These are phyloP conservation scores for Anseranas semipalmata DNA, from an alignment of 2,113 vertebrate genomes.

Conservation along the genomic window DNA sequence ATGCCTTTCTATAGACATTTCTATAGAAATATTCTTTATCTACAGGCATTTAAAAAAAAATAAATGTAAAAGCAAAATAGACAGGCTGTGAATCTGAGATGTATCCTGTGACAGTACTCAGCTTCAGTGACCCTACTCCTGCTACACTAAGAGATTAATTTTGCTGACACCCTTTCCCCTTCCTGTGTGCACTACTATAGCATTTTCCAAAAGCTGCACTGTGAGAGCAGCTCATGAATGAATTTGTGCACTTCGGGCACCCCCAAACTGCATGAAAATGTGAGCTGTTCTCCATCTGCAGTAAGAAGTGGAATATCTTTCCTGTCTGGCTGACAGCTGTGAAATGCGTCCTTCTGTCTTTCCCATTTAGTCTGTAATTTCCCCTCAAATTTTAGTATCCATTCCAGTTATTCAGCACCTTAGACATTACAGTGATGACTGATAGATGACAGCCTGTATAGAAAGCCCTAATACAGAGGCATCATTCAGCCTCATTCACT, in stretches of 20 bases:
- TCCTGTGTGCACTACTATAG: neutral
- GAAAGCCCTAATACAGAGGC: neutral
- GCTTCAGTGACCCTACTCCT: neutral
- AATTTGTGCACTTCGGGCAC: neutral
- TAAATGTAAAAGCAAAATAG: neutral
- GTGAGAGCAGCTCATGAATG: neutral
- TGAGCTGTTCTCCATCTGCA: neutral
- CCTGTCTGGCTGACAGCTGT: slow-evolving; percentile 1
- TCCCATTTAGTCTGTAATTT: neutral
- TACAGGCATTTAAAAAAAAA: slow-evolving; percentile 19
- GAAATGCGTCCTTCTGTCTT: neutral
- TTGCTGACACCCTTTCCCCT: neutral
- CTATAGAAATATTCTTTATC: too few relatives aligned
- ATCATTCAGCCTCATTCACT: neutral
- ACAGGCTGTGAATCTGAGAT: neutral
- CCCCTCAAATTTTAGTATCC: neutral
- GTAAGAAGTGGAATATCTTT: neutral
- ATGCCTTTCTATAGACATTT: neutral
- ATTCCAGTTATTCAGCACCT: neutral
- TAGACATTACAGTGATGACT: neutral
- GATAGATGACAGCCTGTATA: neutral
- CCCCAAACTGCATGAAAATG: neutral
- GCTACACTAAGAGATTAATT: neutral
- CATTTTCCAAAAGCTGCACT: neutral
- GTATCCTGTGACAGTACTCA: neutral